Conservation (phyloP, 64 coral and sea anemone species). For the Stylophora pistillata region DNA sequence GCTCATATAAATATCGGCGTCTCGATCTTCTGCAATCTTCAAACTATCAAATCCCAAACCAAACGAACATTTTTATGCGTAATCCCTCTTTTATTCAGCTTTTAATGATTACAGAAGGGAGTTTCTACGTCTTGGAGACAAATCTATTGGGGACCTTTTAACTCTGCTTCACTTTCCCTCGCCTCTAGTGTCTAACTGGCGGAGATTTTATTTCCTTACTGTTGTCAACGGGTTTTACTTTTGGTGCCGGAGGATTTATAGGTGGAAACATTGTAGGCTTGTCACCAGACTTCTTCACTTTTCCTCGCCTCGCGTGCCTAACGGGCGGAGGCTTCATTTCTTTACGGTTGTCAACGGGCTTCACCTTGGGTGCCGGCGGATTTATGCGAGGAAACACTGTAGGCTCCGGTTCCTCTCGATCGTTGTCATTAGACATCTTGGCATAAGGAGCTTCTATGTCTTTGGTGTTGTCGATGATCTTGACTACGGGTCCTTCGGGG, state of each 20-base stretch:
- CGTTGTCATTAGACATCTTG: not conserved
- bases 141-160: too few relatives aligned
- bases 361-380: not conserved
- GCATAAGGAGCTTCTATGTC: conserved; percentile 9
- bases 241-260: not conserved
- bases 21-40: too few relatives aligned
- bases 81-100: too few relatives aligned
- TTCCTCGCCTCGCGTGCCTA: not conserved
- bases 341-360: not conserved
- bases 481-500: conserved; percentile 32
- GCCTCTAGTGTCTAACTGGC: not conserved
- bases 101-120: too few relatives aligned
- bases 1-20: too few relatives aligned
- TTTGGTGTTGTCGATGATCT: not conserved
- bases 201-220: conserved; percentile 6
- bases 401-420: not conserved
- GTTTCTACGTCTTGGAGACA: too few relatives aligned
- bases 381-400: not conserved
- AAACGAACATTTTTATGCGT: too few relatives aligned
- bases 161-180: too few relatives aligned
- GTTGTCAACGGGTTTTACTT: not conserved
- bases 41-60: too few relatives aligned
- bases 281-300: not conserved
- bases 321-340: not conserved
- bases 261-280: too few relatives aligned